Conservation (phyloP, 2,888 invertebrate genomes). For the Lepidocyrtinus sp. region DNA sequence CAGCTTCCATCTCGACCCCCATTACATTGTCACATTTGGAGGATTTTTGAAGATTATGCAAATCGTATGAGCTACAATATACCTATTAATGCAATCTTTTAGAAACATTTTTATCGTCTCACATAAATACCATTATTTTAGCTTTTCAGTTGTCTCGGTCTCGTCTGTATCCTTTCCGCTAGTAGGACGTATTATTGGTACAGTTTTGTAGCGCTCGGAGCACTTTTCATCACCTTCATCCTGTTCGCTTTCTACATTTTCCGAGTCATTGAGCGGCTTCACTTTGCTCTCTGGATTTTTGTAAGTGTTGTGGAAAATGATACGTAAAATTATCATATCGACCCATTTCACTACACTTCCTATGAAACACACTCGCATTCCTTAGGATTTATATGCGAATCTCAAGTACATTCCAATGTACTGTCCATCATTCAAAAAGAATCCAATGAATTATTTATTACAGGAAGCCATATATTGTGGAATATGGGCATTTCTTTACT, state of each 20-base stretch:
- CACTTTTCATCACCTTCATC: conserved; percentile 88
- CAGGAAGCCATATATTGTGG: conserved; percentile 83
- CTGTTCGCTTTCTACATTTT: conserved; percentile 86
- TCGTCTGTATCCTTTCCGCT: conserved; percentile 83
- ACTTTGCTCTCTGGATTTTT: conserved; percentile 89
- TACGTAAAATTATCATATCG: too few species aligned
- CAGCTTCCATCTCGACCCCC: conserved; percentile 79
- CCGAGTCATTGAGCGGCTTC: conserved; percentile 88
- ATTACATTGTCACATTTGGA: conserved; percentile 80
- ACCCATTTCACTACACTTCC: too few species aligned
- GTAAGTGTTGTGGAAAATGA: conserved; percentile 75
- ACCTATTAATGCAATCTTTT: too few species aligned
- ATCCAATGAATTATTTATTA: too few species aligned
- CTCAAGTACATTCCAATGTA: neutral
- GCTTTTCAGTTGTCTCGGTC: conserved; percentile 81
- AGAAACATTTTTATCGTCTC: neutral
- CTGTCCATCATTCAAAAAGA: conserved; percentile 56
- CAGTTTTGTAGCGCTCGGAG: conserved; percentile 85
- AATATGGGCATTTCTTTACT: conserved; percentile 82
- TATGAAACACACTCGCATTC: too few species aligned
- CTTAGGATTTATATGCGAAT: too few species aligned
- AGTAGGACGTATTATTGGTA: conserved; percentile 78
- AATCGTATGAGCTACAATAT: conserved; percentile 84
- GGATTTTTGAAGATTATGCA: conserved; percentile 84
- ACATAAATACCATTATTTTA: too few species aligned